Evolutionary conservation across 2,797 vertebrate species (phyloP).

Genomic region (Perodicticus potto): DNA sequence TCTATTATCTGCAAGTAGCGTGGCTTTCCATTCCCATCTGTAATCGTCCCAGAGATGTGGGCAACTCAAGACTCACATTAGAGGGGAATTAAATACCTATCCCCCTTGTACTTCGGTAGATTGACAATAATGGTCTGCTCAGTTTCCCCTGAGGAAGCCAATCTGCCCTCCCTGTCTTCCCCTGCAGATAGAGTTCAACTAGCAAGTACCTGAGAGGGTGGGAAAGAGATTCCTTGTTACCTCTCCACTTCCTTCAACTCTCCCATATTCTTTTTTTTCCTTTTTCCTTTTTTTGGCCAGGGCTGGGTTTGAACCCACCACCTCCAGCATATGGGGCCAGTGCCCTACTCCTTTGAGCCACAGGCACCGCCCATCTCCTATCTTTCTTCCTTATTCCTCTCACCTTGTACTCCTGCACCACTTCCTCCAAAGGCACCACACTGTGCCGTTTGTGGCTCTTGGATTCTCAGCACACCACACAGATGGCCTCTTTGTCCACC

Average conservation of each 20-base stretch:
- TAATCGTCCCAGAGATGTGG: background rate
- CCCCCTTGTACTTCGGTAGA: background rate
- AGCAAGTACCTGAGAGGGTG: background rate
- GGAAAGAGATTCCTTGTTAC: background rate
- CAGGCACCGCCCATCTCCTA: too few relatives aligned
- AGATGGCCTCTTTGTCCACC: conserved; percentile 81
- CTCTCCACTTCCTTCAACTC: background rate
- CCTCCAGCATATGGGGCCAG: too few relatives aligned
- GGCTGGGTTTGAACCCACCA: too few relatives aligned
- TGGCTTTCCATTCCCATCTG: conserved; percentile 1
- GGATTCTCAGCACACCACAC: conserved; percentile 83
- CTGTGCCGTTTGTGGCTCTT: conserved; percentile 80
- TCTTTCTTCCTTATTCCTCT: background rate
- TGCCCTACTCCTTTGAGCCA: too few relatives aligned
- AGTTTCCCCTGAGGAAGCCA: background rate
- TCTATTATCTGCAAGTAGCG: background rate
- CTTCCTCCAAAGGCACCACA: conserved; percentile 83
- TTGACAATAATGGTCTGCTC: background rate
- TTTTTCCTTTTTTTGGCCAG: too few relatives aligned
- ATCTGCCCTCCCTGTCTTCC: background rate
- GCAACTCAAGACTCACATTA: background rate
- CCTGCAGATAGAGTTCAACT: background rate
- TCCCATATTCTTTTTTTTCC: background rate
- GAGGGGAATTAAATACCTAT: background rate
- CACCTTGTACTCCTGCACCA: conserved; percentile 83